A percentile compares a stretch with the other conserved stretches of the same genome.
These are phyloP conservation scores for Drosophila phalerata DNA, from an alignment of 2,888 invertebrate species.

Conservation along the genomic window DNA sequence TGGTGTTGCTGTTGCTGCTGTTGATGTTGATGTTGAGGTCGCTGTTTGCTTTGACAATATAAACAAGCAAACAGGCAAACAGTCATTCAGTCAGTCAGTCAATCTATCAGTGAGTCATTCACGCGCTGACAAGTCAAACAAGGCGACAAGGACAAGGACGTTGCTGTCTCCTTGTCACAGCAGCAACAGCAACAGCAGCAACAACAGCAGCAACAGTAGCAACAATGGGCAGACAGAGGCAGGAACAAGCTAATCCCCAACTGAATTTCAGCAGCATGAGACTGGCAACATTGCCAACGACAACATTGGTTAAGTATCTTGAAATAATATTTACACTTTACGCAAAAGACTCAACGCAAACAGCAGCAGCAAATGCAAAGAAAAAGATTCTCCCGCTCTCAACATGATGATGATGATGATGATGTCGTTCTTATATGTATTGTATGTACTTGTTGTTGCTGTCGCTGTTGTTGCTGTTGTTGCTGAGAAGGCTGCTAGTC, in stretches of 20 bases:
- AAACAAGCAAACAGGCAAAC: slow-evolving; percentile 59
- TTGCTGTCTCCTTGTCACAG: slow-evolving; percentile 40
- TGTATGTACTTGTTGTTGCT: neutral
- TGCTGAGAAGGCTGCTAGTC: slow-evolving; percentile 28
- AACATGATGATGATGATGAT: slow-evolving; percentile 4
- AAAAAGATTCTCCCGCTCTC: slow-evolving; percentile 12
- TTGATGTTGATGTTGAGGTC: neutral
- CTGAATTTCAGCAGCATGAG: slow-evolving; percentile 52
- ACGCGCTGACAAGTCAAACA: slow-evolving; percentile 75
- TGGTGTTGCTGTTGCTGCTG: slow-evolving; percentile 25
- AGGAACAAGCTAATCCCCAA: slow-evolving; percentile 68
- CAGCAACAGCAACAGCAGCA: slow-evolving; percentile 17
- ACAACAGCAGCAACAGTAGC: slow-evolving; percentile 4
- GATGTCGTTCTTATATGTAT: slow-evolving; percentile 1
- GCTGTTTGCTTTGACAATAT: slow-evolving; percentile 59
- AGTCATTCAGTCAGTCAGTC: slow-evolving; percentile 56
- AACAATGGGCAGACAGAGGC: slow-evolving; percentile 15
- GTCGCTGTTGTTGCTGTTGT: no score
- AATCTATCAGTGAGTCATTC: slow-evolving; percentile 75
- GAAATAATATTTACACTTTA: slow-evolving; percentile 78
- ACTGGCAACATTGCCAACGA: slow-evolving; percentile 49
- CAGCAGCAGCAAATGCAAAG: slow-evolving; percentile 41
- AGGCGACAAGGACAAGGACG: slow-evolving; percentile 57
- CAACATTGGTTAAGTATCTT: slow-evolving; percentile 78
- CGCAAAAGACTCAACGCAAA: slow-evolving; percentile 70